Evolutionary conservation across 2,888 invertebrate species (phyloP).

Genomic region (Trypoxylon attenuatum): DNA sequence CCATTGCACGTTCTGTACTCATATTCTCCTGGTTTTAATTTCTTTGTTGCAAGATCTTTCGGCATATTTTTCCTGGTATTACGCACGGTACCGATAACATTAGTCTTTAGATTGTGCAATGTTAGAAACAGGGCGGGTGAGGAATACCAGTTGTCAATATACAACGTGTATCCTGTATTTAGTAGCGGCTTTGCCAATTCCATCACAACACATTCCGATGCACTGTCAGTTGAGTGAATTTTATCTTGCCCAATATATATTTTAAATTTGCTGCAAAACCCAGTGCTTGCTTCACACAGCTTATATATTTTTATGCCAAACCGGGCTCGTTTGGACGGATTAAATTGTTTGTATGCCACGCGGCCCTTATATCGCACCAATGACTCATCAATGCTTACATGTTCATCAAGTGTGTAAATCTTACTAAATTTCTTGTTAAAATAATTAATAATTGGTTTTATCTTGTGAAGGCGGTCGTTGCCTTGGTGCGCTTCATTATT

Average conservation of each 20-base stretch:
- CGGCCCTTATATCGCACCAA: conserved; percentile 30
- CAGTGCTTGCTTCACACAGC: too few species aligned
- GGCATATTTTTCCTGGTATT: too few species aligned
- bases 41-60: too few species aligned
- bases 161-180: too few species aligned
- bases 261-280: too few species aligned
- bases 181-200: conserved; percentile 25
- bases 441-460: conserved; percentile 53
- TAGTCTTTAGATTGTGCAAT: too few species aligned
- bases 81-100: too few species aligned
- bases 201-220: conserved; percentile 32
- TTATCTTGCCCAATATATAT: conserved; percentile 29
- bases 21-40: too few species aligned
- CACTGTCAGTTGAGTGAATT: conserved; percentile 23
- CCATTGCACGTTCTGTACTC: too few species aligned
- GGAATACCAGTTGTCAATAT: too few species aligned
- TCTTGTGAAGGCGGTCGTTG: conserved; percentile 52
- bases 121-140: too few species aligned
- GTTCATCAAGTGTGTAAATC: conserved; percentile 48
- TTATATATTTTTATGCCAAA: conserved; percentile 32
- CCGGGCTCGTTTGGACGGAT: conserved; percentile 35
- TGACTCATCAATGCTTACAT: conserved; percentile 38
- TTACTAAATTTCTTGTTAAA: conserved; percentile 56
- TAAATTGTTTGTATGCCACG: conserved; percentile 22
- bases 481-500: conserved; percentile 31